Evolutionary conservation across 2,113 vertebrate species (phyloP).

Genomic region (Sardina pilchardus): DNA sequence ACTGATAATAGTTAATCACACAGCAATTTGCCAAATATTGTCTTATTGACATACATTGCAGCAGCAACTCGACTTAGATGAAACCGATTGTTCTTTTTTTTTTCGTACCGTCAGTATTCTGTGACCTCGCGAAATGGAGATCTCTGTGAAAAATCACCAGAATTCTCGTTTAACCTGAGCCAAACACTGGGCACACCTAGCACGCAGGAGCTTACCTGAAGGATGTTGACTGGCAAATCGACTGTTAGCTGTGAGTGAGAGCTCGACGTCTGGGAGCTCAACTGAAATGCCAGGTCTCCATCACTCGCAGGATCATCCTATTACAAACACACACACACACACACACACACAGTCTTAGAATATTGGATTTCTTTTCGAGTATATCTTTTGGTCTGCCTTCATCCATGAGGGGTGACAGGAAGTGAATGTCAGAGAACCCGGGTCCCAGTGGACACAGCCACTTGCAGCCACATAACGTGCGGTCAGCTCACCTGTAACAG

Average conservation of each 20-base stretch:
- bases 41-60: no score
- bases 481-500: conserved; percentile 83
- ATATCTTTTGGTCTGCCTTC: neutral
- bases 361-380: neutral
- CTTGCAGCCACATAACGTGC: neutral
- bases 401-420: neutral
- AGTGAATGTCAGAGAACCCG: no score
- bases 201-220: conserved; percentile 85
- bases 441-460: no score
- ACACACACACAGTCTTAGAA: neutral
- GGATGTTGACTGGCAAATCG: conserved; percentile 87
- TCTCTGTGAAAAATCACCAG: no score
- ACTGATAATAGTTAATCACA: no score
- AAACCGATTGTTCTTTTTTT: no score
- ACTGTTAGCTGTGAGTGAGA: conserved; percentile 86
- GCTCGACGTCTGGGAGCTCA: conserved; percentile 83
- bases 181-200: neutral
- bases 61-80: no score
- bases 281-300: conserved; percentile 82
- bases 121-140: no score
- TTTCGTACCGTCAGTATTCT: no score
- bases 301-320: conserved; percentile 87
- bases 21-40: no score
- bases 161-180: neutral
- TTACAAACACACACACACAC: conserved; percentile 26